phyloP scores from a whole-genome alignment of 1,140 invertebrate species.

The Mycetomoellerius zeteki region DNA sequence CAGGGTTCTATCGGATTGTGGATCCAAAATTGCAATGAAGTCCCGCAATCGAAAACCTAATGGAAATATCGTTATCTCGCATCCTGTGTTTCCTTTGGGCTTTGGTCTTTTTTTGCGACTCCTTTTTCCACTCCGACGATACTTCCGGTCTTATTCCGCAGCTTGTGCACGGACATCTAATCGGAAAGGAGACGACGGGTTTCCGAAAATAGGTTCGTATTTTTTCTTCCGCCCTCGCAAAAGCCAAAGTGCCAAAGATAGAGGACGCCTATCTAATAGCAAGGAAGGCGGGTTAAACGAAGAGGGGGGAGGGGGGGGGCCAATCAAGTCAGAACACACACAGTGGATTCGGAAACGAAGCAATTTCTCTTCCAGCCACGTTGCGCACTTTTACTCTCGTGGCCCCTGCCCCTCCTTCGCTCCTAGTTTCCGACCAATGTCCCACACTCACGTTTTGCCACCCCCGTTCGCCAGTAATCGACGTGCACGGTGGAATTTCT shows the following conservation, averaged over 20 bases:
- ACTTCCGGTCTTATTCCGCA: constrained; percentile 44
- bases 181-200: constrained; percentile 65
- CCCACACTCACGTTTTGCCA: constrained; percentile 6
- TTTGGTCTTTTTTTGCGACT: neutral
- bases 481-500: constrained; percentile 71
- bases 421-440: constrained; percentile 10
- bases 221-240: constrained; percentile 26
- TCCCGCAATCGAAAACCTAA: constrained; percentile 42
- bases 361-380: constrained; percentile 82
- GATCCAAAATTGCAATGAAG: constrained; percentile 12
- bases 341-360: constrained; percentile 81
- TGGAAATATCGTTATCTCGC: constrained; percentile 51
- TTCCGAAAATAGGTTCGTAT: constrained; percentile 66
- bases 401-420: constrained; percentile 15
- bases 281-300: constrained; percentile 35
- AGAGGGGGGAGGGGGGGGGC: constrained; percentile 51
- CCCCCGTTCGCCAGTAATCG: constrained; percentile 62
- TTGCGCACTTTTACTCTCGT: constrained; percentile 71
- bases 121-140: neutral
- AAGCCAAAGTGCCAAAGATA: constrained; percentile 49
- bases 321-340: constrained; percentile 80
- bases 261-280: constrained; percentile 51
- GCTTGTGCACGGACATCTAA: constrained; percentile 65
- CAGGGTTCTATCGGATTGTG: neutral
- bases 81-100: neutral